Evolutionary conservation across 2,113 vertebrate species (phyloP), one percentile per base, ranked within the genome.

Genomic region (Otolemur garnettii): DNA sequence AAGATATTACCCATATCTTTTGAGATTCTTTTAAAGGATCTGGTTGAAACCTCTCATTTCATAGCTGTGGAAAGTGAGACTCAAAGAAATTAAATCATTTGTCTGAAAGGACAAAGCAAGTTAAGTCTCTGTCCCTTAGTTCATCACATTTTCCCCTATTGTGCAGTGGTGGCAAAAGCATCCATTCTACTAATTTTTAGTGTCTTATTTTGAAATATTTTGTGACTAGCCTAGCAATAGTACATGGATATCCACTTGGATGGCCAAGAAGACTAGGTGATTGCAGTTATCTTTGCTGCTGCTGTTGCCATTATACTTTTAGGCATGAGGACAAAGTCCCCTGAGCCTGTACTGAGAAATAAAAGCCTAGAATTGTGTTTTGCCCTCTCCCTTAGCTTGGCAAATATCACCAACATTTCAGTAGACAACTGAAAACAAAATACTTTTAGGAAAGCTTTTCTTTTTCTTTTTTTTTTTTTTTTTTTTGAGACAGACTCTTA

Each of bases 191-290:
- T 85, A 83, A 77, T 8, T 69, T 69, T 38, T 9, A 42, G 0
- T 18, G 7, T 38, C 1, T 2, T 79, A 57, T 88, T 91, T 96
- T 91, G 69, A 93, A 91, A 84, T 97, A 45, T n/a, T n/a, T 86
- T 84, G 85, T 78, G 26, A 86, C 45, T 30, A 55, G 3, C 24
- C 87, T 84, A 90, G 50, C 88, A 55, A 15, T 91, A 60, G 12
- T 80, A 50, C 12, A 26, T 50, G 62, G 35, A n/a, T 72, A 38
- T 87, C 80, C 10, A 77, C 26, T 77, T 64, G 13, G 21, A 82
- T 35, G 7, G 24, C 35, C 26, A 78, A 72, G 79, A 66, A 69
- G 77, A 87, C 79, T 81, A 78, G 12, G 21, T 28, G 28, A 79
- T 62, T 84, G n/a, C 5, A 74, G 13, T 79, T 64, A 19, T 74